These are phyloP conservation scores for Aphelocoma californica DNA, from an alignment of 2,797 vertebrate species.

Conservation along the genomic window DNA sequence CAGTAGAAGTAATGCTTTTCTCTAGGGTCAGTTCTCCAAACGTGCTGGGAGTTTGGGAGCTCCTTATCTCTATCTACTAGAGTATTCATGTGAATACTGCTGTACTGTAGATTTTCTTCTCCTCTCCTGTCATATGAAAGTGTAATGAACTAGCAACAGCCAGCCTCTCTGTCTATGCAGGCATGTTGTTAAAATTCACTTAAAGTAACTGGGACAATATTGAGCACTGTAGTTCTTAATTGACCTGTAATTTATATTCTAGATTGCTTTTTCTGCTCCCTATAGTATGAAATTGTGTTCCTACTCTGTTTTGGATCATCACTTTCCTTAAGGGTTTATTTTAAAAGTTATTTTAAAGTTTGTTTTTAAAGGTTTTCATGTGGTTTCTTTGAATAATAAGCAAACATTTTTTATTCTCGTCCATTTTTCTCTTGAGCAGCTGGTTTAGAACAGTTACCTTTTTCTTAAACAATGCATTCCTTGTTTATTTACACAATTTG, in stretches of 20 bases:
- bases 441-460: neutral
- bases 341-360: neutral
- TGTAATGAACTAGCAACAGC: neutral
- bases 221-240: fast-evolving
- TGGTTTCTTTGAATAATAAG: neutral
- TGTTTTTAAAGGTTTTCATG: neutral
- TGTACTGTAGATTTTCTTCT: neutral
- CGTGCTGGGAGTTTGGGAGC: neutral
- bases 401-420: neutral
- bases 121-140: neutral
- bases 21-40: neutral
- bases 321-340: neutral
- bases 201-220: neutral
- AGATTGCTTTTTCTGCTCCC: neutral
- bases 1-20: neutral
- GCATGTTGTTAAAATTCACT: neutral
- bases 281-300: neutral
- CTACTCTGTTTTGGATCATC: neutral
- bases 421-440: neutral
- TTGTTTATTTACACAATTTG: neutral
- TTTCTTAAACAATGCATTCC: neutral
- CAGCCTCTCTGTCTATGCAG: neutral
- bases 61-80: neutral
- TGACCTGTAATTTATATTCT: neutral
- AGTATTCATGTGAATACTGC: neutral